Base-by-base conservation (phyloP, 2,797 vertebrate species). In the Sebastes taczanowskii region DNA sequence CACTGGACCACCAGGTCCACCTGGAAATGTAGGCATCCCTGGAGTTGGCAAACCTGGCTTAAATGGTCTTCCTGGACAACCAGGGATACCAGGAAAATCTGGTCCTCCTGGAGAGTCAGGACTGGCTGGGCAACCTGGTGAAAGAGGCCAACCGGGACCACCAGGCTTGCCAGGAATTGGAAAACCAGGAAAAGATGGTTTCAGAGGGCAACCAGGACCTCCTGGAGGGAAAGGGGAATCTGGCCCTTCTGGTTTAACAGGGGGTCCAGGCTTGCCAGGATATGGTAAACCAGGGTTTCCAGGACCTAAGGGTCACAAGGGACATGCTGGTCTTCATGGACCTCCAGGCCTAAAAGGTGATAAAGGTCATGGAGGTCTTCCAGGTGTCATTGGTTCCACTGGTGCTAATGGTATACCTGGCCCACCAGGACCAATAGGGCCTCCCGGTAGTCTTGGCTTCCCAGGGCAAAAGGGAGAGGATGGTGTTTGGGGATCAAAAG, bases 261-360 rank as follows among this genome's bases (percentile, higher is more conserved):
- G 98, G 3, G 95, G 95, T 18, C 97, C 97, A 0, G 98, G 98
- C 1, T 83, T 96, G 49, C 97, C 97, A 0, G 98, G 98, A 1
- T 94, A 97, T 2, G 97, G 97, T 14, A 99, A 99, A 88, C 96
- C 97, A 3, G 98, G 98, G 25, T 98, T 97, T 80, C 97, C 97
- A 0, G 98, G 98, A 35, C 96, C 95, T 49, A 98, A 98, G 87
- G 98, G 98, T 53, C 97, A 98, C 68, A 97, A 96, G 29, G 98
- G 98, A 0, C 77, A 97, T 29, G 95, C 84, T 11, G 98, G 98
- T 22, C 79, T 96, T 81, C 96, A 96, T 0, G 98, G 98, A 2
- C 91, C 92, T 66, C 89, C 96, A 70, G 98, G 98, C 10, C 94
- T 90, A 0, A 98, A 97, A 89, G 98, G 98, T 4, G 97, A 98